Evolutionary conservation across 2,113 vertebrate genomes (phyloP).

Genomic region (Chinchilla lanigera): DNA sequence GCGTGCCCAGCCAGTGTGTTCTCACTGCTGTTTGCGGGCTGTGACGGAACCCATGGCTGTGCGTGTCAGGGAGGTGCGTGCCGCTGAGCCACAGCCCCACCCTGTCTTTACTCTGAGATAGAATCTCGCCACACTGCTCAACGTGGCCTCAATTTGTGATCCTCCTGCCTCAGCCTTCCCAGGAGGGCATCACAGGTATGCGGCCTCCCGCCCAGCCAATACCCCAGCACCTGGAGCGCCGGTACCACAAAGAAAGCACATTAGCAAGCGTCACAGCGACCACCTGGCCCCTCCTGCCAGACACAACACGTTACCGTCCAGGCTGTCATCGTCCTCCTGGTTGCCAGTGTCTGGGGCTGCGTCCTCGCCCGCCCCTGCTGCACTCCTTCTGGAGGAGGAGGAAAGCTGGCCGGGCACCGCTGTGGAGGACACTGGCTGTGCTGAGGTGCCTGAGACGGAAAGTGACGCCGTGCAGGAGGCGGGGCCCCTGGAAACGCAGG

Average conservation of each 20-base stretch:
- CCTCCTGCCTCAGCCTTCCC: neutral
- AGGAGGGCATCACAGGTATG: neutral
- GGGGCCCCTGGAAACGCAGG: rapidly evolving
- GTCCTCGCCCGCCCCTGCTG: constrained; percentile 87
- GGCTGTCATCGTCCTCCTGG: constrained; percentile 78
- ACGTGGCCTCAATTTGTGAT: neutral
- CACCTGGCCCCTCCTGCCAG: neutral
- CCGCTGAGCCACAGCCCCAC: neutral
- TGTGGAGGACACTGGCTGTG: constrained; percentile 1
- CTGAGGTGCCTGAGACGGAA: neutral
- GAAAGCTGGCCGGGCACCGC: neutral
- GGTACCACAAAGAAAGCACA: neutral
- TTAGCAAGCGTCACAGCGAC: neutral
- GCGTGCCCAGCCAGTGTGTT: rapidly evolving
- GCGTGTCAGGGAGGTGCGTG: rapidly evolving
- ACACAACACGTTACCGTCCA: constrained; percentile 76
- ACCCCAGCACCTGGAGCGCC: neutral
- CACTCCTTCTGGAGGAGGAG: constrained; percentile 73
- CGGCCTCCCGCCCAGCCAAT: neutral
- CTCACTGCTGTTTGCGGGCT: neutral
- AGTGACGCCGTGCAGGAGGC: rapidly evolving
- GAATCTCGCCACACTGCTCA: neutral
- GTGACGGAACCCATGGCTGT: neutral
- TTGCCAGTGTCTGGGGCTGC: constrained; percentile 83
- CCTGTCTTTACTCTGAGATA: neutral